These are phyloP conservation scores for Ennomos fuscantarius DNA, from an alignment of 2,888 invertebrate species.

Conservation along the genomic window DNA sequence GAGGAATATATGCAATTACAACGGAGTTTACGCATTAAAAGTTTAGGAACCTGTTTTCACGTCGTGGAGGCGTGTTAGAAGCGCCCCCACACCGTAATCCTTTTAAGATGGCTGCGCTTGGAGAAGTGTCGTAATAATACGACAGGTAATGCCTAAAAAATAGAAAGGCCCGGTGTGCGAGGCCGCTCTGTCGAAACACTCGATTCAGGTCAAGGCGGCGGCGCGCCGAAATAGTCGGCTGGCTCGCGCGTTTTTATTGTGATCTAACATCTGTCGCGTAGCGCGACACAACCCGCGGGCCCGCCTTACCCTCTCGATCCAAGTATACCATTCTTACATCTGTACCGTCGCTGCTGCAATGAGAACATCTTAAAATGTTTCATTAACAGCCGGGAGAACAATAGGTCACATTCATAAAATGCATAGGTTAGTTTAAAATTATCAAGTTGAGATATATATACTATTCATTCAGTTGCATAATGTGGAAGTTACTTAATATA, in stretches of 20 bases:
- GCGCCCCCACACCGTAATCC: conserved; percentile 68
- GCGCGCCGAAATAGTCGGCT: conserved; percentile 83
- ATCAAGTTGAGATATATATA: too few relatives aligned
- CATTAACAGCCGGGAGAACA: too few relatives aligned
- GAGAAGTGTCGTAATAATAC: conserved; percentile 82
- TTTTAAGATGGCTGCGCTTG: conserved; percentile 76
- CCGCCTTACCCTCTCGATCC: conserved; percentile 49
- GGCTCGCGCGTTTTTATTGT: conserved; percentile 83
- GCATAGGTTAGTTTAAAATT: too few relatives aligned
- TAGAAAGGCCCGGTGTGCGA: conserved; percentile 85
- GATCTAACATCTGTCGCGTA: conserved; percentile 83
- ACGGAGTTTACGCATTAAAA: conserved; percentile 49
- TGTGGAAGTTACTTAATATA: too few relatives aligned
- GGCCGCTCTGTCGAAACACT: conserved; percentile 83
- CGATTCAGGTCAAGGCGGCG: conserved; percentile 84
- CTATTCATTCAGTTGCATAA: too few relatives aligned
- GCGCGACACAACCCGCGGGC: conserved; percentile 57
- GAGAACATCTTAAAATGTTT: not conserved
- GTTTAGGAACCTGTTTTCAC: conserved; percentile 50
- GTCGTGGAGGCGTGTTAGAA: conserved; percentile 54
- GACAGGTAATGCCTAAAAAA: conserved; percentile 85
- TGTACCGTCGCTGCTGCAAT: not conserved
- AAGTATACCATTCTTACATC: conserved; percentile 6
- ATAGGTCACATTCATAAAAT: too few relatives aligned
- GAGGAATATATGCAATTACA: conserved; percentile 23